A percentile compares a stretch with the other conserved stretches of the same genome.
These are phyloP conservation scores for Globodera ellingtonae DNA, from an alignment of 1,140 invertebrate genomes.

Conservation along the genomic window DNA sequence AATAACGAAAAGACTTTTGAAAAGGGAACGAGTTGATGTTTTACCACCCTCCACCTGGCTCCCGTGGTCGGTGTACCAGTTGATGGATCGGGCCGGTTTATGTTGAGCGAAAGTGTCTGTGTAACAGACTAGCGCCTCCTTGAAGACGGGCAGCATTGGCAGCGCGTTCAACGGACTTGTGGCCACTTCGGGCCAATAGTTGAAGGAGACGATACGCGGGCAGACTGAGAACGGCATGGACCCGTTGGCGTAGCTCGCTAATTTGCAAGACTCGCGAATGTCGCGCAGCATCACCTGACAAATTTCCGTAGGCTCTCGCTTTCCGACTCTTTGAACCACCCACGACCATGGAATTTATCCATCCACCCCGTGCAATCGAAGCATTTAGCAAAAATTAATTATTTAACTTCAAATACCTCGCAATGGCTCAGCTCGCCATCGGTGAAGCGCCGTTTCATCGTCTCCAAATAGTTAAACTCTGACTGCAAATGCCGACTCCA, in stretches of 20 bases:
- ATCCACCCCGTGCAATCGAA: not conserved
- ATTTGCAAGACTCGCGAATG: conserved; percentile 78
- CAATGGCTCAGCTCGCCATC: conserved; percentile 93
- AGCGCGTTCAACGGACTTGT: conserved; percentile 65
- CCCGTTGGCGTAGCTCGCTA: conserved; percentile 73
- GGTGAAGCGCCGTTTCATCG: conserved; percentile 90
- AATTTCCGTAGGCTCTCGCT: not conserved
- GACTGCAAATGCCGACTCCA: conserved; percentile 75
- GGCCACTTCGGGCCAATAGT: conserved; percentile 86
- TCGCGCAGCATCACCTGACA: conserved; percentile 83
- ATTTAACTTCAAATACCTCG: conserved; percentile 74
- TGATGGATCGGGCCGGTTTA: conserved; percentile 80
- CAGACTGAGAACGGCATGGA: conserved; percentile 69
- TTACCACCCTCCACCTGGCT: conserved; percentile 16
- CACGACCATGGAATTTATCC: not conserved
- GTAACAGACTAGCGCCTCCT: conserved; percentile 81
- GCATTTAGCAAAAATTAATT: not conserved
- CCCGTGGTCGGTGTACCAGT: conserved; percentile 72
- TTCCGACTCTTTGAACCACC: not conserved
- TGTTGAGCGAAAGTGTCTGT: conserved; percentile 91
- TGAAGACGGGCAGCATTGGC: conserved; percentile 79
- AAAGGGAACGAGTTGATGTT: conserved; percentile 72
- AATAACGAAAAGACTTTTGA: no score
- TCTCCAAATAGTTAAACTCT: conserved; percentile 90
- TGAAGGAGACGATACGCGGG: conserved; percentile 87